Conservation (phyloP, 2,113 vertebrate genomes). For the Castor canadensis region DNA sequence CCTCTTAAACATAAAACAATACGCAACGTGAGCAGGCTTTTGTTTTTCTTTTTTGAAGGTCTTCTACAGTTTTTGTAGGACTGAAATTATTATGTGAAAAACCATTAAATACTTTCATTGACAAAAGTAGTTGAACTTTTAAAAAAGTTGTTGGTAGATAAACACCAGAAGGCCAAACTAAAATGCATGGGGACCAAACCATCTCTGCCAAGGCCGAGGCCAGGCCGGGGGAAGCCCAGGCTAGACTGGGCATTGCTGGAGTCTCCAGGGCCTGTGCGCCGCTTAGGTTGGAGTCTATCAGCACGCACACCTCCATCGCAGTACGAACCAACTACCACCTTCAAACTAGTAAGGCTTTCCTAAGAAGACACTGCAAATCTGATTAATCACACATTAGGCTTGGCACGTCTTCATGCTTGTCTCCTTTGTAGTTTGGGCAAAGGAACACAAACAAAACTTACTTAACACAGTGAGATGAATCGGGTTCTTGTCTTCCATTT, state of each 20-base stretch:
- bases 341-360: conserved; percentile 14
- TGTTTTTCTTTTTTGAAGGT: neutral
- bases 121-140: neutral
- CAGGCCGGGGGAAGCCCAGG: neutral
- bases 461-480: conserved; percentile 82
- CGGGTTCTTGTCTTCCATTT: conserved; percentile 79
- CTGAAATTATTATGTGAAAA: neutral
- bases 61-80: neutral
- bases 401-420: neutral
- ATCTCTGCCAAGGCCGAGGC: neutral
- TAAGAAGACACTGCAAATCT: neutral
- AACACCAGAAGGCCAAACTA: neutral
- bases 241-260: neutral
- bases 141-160: neutral
- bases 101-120: neutral
- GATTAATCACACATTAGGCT: neutral
- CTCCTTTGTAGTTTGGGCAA: conserved; percentile 24
- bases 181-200: neutral
- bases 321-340: neutral
- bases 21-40: neutral
- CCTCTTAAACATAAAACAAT: conserved; percentile 36
- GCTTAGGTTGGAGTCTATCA: neutral
- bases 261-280: fast-evolving
- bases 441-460: conserved; percentile 81
- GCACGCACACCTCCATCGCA: too few relatives aligned